phyloP scores from a whole-genome alignment of 2,113 vertebrate genomes.

The Rhinogobius similis region DNA sequence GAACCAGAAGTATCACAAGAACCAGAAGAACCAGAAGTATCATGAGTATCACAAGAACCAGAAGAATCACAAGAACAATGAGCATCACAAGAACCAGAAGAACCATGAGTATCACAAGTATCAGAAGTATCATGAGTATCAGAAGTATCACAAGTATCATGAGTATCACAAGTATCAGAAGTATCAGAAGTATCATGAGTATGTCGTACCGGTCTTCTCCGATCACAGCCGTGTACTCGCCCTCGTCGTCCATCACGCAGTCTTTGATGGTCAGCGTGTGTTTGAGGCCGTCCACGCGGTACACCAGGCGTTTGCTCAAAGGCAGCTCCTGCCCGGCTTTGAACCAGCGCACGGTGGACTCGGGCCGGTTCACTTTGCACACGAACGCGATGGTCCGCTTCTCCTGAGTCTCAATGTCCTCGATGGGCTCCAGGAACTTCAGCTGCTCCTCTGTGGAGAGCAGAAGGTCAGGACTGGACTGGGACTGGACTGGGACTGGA shows the following conservation, averaged over 20 bases:
- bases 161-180: not conserved
- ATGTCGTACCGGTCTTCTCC: conserved; percentile 82
- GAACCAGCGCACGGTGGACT: conserved; percentile 89
- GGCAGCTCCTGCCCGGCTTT: conserved; percentile 90
- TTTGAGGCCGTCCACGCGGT: conserved; percentile 89
- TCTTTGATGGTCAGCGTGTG: conserved; percentile 93
- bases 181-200: not conserved
- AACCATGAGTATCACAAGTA: not conserved
- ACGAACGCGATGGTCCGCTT: conserved; percentile 91
- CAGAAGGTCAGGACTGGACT: not conserved
- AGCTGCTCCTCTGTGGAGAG: conserved; percentile 87
- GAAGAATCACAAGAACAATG: not conserved
- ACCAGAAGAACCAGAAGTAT: not conserved
- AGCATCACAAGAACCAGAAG: no score
- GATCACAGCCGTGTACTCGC: conserved; percentile 89
- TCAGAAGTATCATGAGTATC: not conserved
- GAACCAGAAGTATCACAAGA: not conserved
- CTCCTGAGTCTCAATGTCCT: conserved; percentile 96
- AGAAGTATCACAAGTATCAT: not conserved
- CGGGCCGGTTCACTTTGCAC: conserved; percentile 95
- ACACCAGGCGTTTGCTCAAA: conserved; percentile 86
- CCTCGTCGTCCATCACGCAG: conserved; percentile 91
- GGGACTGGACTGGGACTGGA: not conserved
- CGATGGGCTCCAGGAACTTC: conserved; percentile 87
- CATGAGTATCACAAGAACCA: not conserved